Evolutionary conservation across 2,888 invertebrate genomes (phyloP), one percentile per base, ranked within the genome.

Genomic region (Polia nebulosa): DNA sequence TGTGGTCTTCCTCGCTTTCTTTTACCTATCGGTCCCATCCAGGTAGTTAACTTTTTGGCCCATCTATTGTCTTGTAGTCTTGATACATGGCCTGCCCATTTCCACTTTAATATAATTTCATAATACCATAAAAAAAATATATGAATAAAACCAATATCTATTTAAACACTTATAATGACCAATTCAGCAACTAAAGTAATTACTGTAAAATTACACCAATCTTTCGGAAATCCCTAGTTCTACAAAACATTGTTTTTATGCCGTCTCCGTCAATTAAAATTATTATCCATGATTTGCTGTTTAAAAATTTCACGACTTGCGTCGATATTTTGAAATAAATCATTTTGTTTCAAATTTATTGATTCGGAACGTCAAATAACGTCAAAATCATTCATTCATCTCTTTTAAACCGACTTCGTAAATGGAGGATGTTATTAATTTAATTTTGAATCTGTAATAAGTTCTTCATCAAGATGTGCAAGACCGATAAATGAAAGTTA

Each of bases 151-250:
- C 8, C 27, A 36, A 36, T 13, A 6, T 27, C 7, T 22, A 39
- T 64, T 47, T 36, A 22, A 20, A 32, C 2, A 15, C 22, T 34
- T 32, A 58, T 22, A 52, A 63, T 22, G 4, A 47, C 58, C 11
- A 27, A 25, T 44, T 58, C n/a, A 49, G 49, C 20, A 13, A 67
- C 1, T 27, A 22, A 49, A 34, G n/a, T 58, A 69, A 69, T 51
- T n/a, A 58, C 22, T 27, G 44, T 34, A 29, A 47, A 62, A 65
- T 68, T 68, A 78, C 29, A n/a, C 39, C 25, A 20, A 36, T 63
- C 8, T 4, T 51, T 58, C 4, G 59, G 67, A 74, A 78, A 70
- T 74, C 47, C 64, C 67, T 52, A 17, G 11, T 51, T 60, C 51
- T 22, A 58, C 17, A 25, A 49, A 78, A 47, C 41, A 7, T 7